Evolutionary conservation across 2,797 vertebrate genomes (phyloP).

Genomic region (Chelonia mydas): DNA sequence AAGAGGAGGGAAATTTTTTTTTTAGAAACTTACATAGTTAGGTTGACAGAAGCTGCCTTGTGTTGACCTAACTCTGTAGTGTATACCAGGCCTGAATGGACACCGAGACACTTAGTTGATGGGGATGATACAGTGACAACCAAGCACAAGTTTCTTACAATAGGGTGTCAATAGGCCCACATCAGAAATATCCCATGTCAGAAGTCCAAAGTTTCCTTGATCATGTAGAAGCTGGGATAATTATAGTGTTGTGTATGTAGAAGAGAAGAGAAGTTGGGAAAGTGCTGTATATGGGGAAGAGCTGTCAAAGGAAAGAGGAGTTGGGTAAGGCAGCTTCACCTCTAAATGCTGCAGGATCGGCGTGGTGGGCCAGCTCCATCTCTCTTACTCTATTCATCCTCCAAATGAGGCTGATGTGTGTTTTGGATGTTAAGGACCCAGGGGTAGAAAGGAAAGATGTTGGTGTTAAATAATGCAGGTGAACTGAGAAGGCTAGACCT

Average conservation of each 20-base stretch:
- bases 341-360: too few species aligned
- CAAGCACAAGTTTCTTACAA: not conserved
- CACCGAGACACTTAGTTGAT: not conserved
- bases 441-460: too few species aligned
- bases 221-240: not conserved
- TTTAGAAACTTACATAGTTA: too few species aligned
- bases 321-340: not conserved
- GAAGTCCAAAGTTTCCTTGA: not conserved
- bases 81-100: not conserved
- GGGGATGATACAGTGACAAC: not conserved
- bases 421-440: too few species aligned
- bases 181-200: not conserved
- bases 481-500: too few species aligned
- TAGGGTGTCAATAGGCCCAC: not conserved
- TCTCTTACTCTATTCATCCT: too few species aligned
- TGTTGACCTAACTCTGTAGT: not conserved
- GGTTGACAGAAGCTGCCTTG: too few species aligned
- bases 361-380: too few species aligned
- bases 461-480: too few species aligned
- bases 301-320: not conserved
- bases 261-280: not conserved
- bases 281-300: not conserved
- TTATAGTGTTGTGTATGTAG: not conserved
- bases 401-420: too few species aligned
- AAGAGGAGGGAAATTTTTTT: too few species aligned